Evolutionary conservation across 2,888 invertebrate species (phyloP).

Genomic region (Xestoiulus laeticollis): DNA sequence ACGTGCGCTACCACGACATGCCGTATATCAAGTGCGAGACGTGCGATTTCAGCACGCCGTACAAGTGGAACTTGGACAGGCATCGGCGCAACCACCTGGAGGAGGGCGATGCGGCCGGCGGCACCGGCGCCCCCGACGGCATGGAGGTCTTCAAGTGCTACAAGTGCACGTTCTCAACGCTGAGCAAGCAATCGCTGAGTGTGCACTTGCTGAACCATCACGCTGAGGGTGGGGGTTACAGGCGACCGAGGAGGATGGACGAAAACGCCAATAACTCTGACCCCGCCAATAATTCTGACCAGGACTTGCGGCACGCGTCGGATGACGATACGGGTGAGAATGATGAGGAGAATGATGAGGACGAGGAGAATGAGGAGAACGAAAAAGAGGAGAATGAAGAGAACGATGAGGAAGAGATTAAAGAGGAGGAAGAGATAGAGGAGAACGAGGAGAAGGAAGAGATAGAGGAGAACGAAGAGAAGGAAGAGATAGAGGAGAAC

Average conservation of each 20-base stretch:
- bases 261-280: neutral
- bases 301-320: neutral
- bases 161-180: conserved; percentile 88
- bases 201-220: conserved; percentile 83
- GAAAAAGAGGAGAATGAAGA: neutral
- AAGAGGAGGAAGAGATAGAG: conserved; percentile 55
- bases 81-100: conserved; percentile 89
- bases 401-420: neutral
- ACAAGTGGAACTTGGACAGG: conserved; percentile 89
- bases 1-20: conserved; percentile 92
- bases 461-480: conserved; percentile 54
- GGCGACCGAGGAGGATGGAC: conserved; percentile 49
- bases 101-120: neutral
- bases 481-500: conserved; percentile 51
- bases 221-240: conserved; percentile 52
- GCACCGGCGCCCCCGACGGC: conserved; percentile 64
- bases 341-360: neutral
- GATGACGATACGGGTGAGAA: neutral
- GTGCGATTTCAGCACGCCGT: conserved; percentile 92
- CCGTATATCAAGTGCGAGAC: conserved; percentile 93
- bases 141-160: conserved; percentile 83
- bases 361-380: neutral
- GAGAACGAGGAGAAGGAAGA: conserved; percentile 58
- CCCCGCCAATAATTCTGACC: neutral
- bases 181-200: conserved; percentile 89